Base-by-base conservation (phyloP, 2,797 vertebrate genomes). In the Sylvia borin region DNA sequence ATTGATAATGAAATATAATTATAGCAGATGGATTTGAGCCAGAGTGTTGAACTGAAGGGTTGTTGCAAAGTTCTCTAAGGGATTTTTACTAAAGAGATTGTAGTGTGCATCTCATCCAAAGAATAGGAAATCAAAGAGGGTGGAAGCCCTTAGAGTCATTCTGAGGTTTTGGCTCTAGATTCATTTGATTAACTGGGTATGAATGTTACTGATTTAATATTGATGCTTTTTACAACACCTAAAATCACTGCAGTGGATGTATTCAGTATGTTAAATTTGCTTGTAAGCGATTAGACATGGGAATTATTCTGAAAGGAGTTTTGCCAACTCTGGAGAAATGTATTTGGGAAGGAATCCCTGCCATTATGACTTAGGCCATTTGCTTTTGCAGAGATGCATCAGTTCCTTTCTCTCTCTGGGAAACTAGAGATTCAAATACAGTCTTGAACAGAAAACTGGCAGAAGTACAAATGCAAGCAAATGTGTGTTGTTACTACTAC, bases 161-260 rank as follows among this genome's bases (percentile, higher is more conserved):
- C 67, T 90, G 90, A 92, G 91, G 89, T 95, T 96, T 95, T 96
- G 87, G 81, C 91, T 93, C 66, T 85, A 82, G 54, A 75, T 77
- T 86, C 9, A 25, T 91, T 94, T 93, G 88, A 84, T 94, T 95
- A 91, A 81, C 85, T 66, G 66, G 27, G 20, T 85, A 81, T 81
- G 79, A 78, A 79, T 54, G 45, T 75, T 82, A 32, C 58, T 66
- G 67, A 85, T 86, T 93, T 91, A 92, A 83, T 92, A 90, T 38
- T 80, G 74, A 85, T 90, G 66, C 45, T 64, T 81, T 54, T 81
- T 90, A 90, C 67, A 94, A 57, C 48, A 90, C 62, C 88, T 54
- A 13, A 76, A 73, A 66, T 72, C 64, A 43, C 55, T 90, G 16
- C 45, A 78, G 55, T 78, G 62, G 53, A 27, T 72, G 47, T 32